Base-by-base conservation (phyloP, 2,797 vertebrate species). In the Acestrorhynchus altus region DNA sequence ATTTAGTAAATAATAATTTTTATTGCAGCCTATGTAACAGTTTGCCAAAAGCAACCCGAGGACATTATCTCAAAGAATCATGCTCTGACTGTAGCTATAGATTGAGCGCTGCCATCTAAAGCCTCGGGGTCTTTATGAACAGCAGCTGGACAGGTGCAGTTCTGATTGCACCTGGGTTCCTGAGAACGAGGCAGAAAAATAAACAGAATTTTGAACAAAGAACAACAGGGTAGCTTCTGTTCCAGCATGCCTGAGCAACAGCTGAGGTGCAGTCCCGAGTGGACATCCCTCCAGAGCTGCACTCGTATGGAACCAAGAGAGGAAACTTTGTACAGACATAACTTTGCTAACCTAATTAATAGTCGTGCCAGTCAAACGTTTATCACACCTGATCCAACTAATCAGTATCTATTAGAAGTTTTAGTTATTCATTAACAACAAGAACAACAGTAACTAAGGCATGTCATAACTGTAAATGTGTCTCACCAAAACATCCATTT, bases 161-260 rank as follows among this genome's bases (percentile, higher is more conserved):
- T 79, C 44, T 69, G 65, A 59, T 68, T 78, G 75, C 83, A 76
- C 35, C 65, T 78, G 72, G 16, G 61, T 26, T 68, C 46, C 47
- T 28, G 47, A 79, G 16, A 26, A 79, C 40, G 1, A 5, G 54
- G 12, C 26, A 44, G 28, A 59, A 35, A 56, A 51, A 69, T 22
- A 77, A 77, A 47, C 18, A 26, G 22, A 16, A 63, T n/a, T 35
- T 47, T 72, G 22, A 68, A 74, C 20, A 59, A 51, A 72, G 6
- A 52, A 67, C 47, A 67, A 35, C 22, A 12, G 2, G 22, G n/a
- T 10, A 20, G 60, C 39, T 4, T 20, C 39, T 64, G 31, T 42
- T 8, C 22, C 11, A 40, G 11, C 12, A 9, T 63, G 59, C 24
- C 16, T 51, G 22, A 49, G 60, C 20, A 28, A 57, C 74, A 77